Evolutionary conservation across 1,140 invertebrate species (phyloP), one percentile per base, ranked within the genome.

Genomic region (Telenomus remus): DNA sequence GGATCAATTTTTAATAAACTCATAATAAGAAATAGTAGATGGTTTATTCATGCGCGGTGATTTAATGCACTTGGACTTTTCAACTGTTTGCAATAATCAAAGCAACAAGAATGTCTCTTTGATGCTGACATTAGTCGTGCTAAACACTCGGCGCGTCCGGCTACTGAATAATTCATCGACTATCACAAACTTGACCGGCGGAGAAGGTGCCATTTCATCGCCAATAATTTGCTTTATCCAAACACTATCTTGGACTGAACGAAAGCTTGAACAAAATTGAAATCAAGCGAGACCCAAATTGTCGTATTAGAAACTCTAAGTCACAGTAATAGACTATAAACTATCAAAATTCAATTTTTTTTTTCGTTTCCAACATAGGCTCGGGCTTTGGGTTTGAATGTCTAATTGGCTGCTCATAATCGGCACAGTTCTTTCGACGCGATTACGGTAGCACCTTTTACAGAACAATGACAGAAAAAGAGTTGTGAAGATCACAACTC

Each of bases 401-500:
- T 39, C 8, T 39, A 39, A 39, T 39, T 39, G n/a, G 37, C 9
- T 39, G 37, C 19, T 6, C 19, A 27, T 27, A 27, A 27, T 27
- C 6, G 19, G 19, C 6, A 27, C 19, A 27, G 19, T 27, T 27
- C 19, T 27, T 27, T 3, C 19, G 47, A 37, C 42, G 27, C 19
- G 39, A 64, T 55, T 48, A 42, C n/a, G 27, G 19, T 43, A 44
- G n/a, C 46, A 53, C 63, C 53, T 56, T 66, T 56, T 56, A 57
- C 4, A 27, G 59, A 71, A 71, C 68, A 71, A 71, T 71, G 59
- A 61, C 44, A 51, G 44, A 71, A 63, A 59, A 51, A 70, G 44
- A 12, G 43, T 12, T n/a, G 8, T 53, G 51, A 64, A 60, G 60
- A 73, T 59, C n/a, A n/a, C n/a, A n/a, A n/a, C n/a, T n/a, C n/a